Conservation (phyloP, 1,140 invertebrate genomes). For the Gryon sp. region DNA sequence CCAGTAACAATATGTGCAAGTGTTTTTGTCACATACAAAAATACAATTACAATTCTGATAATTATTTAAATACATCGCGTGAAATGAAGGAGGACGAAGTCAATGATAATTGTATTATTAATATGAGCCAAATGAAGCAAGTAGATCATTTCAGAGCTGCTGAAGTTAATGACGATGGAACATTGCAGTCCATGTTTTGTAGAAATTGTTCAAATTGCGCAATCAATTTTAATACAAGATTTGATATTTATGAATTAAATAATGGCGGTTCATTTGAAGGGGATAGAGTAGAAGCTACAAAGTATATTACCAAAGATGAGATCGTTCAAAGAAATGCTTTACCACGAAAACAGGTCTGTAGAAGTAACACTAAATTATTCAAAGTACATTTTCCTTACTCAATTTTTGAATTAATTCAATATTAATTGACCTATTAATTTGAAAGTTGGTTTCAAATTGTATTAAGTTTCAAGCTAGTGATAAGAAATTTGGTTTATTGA, state of each 20-base stretch:
- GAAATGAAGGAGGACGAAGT: no score
- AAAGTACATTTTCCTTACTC: no score
- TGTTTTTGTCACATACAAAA: conserved; percentile 70
- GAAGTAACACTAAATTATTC: no score
- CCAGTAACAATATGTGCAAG: conserved; percentile 53
- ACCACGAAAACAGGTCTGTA: not conserved
- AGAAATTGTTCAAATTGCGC: conserved; percentile 30
- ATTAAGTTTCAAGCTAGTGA: no score
- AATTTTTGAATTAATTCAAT: no score
- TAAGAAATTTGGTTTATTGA: no score
- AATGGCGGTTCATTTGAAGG: not conserved
- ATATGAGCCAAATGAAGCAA: not conserved
- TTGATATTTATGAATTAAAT: conserved; percentile 14
- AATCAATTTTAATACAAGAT: conserved; percentile 5
- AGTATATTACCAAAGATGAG: not conserved
- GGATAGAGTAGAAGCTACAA: not conserved
- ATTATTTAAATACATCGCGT: no score
- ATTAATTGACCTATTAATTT: no score
- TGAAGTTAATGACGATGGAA: not conserved
- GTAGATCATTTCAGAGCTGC: not conserved
- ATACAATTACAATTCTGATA: no score
- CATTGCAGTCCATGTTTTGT: conserved; percentile 16
- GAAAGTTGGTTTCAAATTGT: no score
- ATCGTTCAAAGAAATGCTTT: not conserved
- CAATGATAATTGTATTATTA: not conserved